Conservation (phyloP, 64 coral and sea anemone species). For the Acropora yongei region DNA sequence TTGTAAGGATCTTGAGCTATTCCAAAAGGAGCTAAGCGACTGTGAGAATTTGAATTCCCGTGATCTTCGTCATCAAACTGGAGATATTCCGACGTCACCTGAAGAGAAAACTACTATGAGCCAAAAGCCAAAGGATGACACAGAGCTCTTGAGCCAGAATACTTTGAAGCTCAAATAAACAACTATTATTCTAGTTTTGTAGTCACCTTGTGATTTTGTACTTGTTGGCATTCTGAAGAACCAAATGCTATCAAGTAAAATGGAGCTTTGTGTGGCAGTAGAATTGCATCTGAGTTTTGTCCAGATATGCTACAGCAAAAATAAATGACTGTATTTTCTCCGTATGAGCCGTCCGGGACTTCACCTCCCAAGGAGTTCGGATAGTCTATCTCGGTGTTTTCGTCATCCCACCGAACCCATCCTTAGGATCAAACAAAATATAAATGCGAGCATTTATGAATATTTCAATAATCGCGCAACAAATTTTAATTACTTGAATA, state of each 20-base stretch:
- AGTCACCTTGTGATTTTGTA: conserved; percentile 52
- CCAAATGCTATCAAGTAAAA: conserved; percentile 85
- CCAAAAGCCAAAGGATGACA: no score
- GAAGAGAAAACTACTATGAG: neutral
- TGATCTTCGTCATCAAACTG: conserved; percentile 95
- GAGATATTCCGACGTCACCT: conserved; percentile 79
- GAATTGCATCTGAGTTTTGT: conserved; percentile 54
- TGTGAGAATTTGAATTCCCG: conserved; percentile 68
- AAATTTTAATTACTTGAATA: no score
- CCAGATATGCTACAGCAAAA: conserved; percentile 89
- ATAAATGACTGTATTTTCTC: conserved; percentile 82
- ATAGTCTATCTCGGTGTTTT: conserved; percentile 73
- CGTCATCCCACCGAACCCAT: conserved; percentile 92
- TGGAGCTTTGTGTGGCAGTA: conserved; percentile 58
- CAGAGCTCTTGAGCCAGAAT: no score
- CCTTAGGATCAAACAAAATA: conserved; percentile 20
- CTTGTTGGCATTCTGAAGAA: conserved; percentile 72
- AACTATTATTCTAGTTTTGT: neutral
- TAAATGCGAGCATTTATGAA: neutral
- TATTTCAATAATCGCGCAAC: no score
- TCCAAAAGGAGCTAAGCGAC: conserved; percentile 75
- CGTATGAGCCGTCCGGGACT: conserved; percentile 80
- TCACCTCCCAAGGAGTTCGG: conserved; percentile 68
- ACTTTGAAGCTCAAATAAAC: no score
- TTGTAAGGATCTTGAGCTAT: conserved; percentile 74